Evolutionary conservation across 2,113 vertebrate species (phyloP).

Genomic region (human (Homo sapiens)): GRCh38 chr14:44097501-44098000

Average conservation of each 20-base stretch:
- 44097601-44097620: neutral
- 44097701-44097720: neutral
- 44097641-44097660: neutral
- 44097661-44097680: conserved; percentile 8
- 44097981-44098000: neutral
- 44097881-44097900: neutral
- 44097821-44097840: neutral
- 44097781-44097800: neutral
- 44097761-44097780: conserved; percentile 28
- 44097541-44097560: neutral
- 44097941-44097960: neutral
- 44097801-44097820: neutral
- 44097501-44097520: neutral
- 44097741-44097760: neutral
- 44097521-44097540: neutral
- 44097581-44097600: neutral
- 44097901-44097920: neutral
- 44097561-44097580: neutral
- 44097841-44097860: neutral
- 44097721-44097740: conserved; percentile 33
- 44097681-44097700: neutral
- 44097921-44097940: neutral
- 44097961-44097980: neutral
- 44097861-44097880: neutral
- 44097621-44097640: neutral